Conservation (phyloP, 2,113 vertebrate species). For the Leuciscus idus region DNA sequence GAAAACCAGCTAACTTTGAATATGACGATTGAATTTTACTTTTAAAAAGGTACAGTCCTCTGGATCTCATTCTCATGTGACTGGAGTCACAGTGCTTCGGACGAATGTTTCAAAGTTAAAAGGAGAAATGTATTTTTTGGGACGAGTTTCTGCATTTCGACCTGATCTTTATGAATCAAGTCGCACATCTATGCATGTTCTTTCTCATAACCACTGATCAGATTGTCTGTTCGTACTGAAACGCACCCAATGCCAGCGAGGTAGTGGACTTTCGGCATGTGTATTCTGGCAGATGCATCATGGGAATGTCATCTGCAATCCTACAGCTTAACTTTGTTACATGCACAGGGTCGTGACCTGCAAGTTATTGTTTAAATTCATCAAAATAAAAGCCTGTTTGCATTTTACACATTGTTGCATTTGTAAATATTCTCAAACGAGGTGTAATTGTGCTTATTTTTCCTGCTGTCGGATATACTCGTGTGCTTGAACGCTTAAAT, state of each 20-base stretch:
- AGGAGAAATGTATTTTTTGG: no score
- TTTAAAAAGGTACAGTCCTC: background rate
- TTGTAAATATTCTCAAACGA: background rate
- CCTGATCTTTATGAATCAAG: background rate
- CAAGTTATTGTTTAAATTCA: background rate
- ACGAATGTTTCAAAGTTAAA: background rate
- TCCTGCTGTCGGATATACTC: no score
- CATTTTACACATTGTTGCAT: background rate
- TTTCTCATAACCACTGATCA: background rate
- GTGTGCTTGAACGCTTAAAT: no score
- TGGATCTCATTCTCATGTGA: background rate
- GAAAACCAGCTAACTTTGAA: background rate
- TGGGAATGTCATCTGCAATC: slow-evolving; percentile 14
- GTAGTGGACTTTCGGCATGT: background rate
- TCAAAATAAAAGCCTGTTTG: slow-evolving; percentile 13
- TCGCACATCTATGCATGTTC: background rate
- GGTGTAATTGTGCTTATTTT: no score
- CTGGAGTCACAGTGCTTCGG: background rate
- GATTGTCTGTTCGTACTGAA: background rate
- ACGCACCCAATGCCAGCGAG: background rate
- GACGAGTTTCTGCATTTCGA: background rate
- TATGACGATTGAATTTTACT: background rate
- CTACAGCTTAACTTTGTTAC: background rate
- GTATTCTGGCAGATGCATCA: slow-evolving; percentile 8
- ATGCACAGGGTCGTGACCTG: background rate